Percentiles rank a stretch among this genome's conserved stretches.
phyloP scores from a whole-genome alignment of 1,140 invertebrate genomes.

The Reticulitermes speratus region DNA sequence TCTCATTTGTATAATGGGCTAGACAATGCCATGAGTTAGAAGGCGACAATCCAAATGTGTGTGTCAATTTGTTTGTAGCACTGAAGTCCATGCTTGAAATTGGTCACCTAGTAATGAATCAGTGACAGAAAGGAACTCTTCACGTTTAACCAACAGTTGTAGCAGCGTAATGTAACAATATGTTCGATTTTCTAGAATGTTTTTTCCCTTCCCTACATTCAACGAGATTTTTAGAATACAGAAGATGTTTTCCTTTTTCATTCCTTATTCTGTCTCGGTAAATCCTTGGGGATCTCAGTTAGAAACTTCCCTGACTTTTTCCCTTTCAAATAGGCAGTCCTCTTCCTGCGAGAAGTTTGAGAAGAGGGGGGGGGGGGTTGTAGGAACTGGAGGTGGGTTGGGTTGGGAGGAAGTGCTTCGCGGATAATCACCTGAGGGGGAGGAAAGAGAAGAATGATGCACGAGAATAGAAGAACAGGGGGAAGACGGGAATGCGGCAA shows the following conservation, averaged over 20 bases:
- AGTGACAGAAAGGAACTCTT: no score
- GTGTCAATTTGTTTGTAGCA: neutral
- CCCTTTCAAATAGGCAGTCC: neutral
- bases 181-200: neutral
- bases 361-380: neutral
- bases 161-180: neutral
- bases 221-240: neutral
- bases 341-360: neutral
- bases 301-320: slow-evolving; percentile 3
- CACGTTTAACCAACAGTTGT: neutral
- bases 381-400: no score
- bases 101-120: neutral
- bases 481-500: neutral
- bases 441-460: neutral
- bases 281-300: slow-evolving; percentile 12
- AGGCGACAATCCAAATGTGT: no score
- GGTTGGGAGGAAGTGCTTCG: neutral
- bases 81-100: neutral
- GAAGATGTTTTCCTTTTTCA: neutral
- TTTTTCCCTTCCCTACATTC: neutral
- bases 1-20: no score
- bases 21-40: no score
- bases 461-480: no score
- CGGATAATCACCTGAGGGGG: slow-evolving; percentile 12
- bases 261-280: neutral